Conservation (phyloP, 2,113 vertebrate species). For the Pygoscelis adeliae region DNA sequence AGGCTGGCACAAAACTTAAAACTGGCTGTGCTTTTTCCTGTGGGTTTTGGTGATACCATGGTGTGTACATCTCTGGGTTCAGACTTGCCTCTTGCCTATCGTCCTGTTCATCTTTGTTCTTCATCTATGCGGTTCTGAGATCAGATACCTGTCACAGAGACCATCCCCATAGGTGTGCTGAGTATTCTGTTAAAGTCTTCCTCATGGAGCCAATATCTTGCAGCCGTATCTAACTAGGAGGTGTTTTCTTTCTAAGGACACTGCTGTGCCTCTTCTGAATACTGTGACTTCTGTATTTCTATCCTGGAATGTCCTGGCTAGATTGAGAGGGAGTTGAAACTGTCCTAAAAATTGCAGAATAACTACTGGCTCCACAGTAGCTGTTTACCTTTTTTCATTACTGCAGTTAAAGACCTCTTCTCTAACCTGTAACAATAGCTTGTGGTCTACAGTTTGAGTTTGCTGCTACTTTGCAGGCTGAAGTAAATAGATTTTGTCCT, state of each 20-base stretch:
- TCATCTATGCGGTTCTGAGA: neutral
- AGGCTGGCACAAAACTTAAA: neutral
- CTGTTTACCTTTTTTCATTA: neutral
- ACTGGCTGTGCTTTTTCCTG: neutral
- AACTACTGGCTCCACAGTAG: neutral
- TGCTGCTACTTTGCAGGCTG: neutral
- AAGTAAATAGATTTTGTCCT: neutral
- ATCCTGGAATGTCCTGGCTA: neutral
- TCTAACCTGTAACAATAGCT: neutral
- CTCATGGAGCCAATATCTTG: neutral
- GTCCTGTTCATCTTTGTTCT: neutral
- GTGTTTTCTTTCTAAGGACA: neutral
- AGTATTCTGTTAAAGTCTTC: neutral
- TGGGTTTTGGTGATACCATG: neutral
- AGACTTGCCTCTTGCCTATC: neutral
- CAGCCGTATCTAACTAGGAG: neutral
- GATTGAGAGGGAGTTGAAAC: neutral
- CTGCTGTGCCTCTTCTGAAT: neutral
- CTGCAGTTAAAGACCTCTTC: neutral
- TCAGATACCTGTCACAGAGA: neutral
- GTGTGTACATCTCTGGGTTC: neutral
- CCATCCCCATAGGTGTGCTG: neutral
- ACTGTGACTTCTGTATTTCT: neutral
- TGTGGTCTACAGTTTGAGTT: neutral
- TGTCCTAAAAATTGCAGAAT: neutral